Evolutionary conservation across 1,140 invertebrate species (phyloP).

Genomic region (Mycetomoellerius zeteki): DNA sequence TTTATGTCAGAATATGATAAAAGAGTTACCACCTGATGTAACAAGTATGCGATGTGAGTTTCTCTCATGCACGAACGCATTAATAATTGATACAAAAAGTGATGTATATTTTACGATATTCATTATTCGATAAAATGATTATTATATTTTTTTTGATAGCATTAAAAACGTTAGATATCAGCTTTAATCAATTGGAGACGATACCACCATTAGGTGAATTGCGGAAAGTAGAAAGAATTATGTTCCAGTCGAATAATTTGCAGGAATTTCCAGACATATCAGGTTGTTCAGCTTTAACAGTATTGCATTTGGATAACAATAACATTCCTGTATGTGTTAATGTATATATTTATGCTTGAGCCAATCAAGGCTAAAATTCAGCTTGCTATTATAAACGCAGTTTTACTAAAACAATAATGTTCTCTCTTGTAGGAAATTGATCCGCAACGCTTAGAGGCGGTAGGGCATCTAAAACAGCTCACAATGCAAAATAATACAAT

Average conservation of each 20-base stretch:
- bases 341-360: constrained; percentile 8
- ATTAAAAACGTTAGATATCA: constrained; percentile 88
- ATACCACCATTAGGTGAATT: constrained; percentile 93
- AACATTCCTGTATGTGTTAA: constrained; percentile 89
- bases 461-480: constrained; percentile 91
- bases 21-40: constrained; percentile 88
- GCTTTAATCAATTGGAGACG: constrained; percentile 88
- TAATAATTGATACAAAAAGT: constrained; percentile 36
- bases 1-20: constrained; percentile 88
- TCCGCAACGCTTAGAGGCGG: constrained; percentile 89
- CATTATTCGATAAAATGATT: constrained; percentile 8
- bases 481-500: constrained; percentile 93
- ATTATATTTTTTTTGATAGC: constrained; percentile 80
- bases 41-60: constrained; percentile 87
- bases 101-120: constrained; percentile 25
- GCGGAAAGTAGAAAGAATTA: constrained; percentile 92
- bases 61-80: not conserved
- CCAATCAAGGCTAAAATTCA: not conserved
- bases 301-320: constrained; percentile 94
- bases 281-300: constrained; percentile 90
- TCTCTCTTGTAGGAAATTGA: constrained; percentile 88
- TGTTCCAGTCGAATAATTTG: constrained; percentile 93
- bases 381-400: not conserved
- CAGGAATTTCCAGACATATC: constrained; percentile 89
- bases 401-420: not conserved